Base-by-base conservation (phyloP, 1,140 invertebrate genomes). In the Pseudomyrmex gracilis region DNA sequence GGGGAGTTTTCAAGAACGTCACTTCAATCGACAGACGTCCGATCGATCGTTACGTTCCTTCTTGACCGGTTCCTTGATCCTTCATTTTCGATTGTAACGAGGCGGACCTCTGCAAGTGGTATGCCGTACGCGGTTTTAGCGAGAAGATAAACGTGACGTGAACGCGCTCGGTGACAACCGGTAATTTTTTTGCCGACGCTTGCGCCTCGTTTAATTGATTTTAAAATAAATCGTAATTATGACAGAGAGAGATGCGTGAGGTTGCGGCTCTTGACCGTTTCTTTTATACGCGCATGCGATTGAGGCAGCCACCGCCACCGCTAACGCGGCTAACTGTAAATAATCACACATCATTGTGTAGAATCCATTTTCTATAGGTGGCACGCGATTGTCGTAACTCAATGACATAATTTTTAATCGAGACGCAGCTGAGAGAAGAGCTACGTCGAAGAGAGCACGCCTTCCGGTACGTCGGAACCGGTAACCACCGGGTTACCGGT, bases 401-500 rank as follows among this genome's bases (percentile, higher is more conserved):
- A 73, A 88, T 83, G 85, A 85, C 60, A 83, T 49, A n/a, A 88
- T 86, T 84, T 88, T 88, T 88, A 24, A 85, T 71, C 53, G 47
- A 43, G 15, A 68, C 68, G 43, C n/a, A 57, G 60, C 13, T 67
- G 73, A 67, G 55, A 71, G 64, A 53, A 24, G 53, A 66, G 45
- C 68, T 22, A 70, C 60, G 45, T 24, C 20, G 22, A 55, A 13
- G 15, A 49, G 51, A 34, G 22, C 66, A 5, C 34, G 77, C 12
- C 74, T 88, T 89, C 73, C 84, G 73, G 61, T 86, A 80, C 60
- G 66, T 76, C 34, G 80, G 55, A 86, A 89, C 78, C 83, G 84
- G 84, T 84, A 91, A 92, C 87, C 84, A 73, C 73, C 73, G 55
- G 87, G 90, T 91, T 90, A 89, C 87, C 84, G 89, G 87, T 91